These are phyloP conservation scores for Amiota mariae DNA, from an alignment of 2,888 invertebrate genomes.

Conservation along the genomic window DNA sequence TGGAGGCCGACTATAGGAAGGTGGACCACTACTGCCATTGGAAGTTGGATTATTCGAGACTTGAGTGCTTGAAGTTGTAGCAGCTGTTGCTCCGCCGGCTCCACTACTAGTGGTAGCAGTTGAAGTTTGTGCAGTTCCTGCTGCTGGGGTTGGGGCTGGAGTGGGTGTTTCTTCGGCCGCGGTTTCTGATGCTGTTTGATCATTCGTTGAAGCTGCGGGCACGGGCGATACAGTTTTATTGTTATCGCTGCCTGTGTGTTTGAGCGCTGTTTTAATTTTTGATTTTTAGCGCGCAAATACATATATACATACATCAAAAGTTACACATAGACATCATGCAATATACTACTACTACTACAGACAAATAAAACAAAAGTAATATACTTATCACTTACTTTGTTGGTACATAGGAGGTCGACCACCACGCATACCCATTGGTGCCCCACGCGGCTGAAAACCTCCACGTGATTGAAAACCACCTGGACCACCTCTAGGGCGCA, in stretches of 20 bases:
- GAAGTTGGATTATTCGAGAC: constrained; percentile 46
- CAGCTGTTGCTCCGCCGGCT: constrained; percentile 44
- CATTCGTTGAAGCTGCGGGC: constrained; percentile 56
- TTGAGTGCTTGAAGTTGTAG: constrained; percentile 47
- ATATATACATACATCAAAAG: constrained; percentile 17
- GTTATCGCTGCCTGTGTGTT: constrained; percentile 71
- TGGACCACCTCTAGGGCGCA: constrained; percentile 68
- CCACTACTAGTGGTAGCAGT: constrained; percentile 35
- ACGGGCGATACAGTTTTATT: constrained; percentile 71
- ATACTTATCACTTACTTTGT: constrained; percentile 72
- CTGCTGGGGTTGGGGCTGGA: constrained; percentile 40
- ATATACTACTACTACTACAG: too few relatives aligned
- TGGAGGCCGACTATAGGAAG: constrained; percentile 57
- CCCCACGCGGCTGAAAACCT: constrained; percentile 66
- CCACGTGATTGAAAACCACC: constrained; percentile 69
- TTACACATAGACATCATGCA: not conserved
- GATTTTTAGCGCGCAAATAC: constrained; percentile 11
- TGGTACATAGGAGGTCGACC: constrained; percentile 70
- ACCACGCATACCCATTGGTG: constrained; percentile 71
- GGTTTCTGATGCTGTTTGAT: constrained; percentile 47
- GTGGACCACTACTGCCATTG: constrained; percentile 46
- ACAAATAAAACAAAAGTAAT: constrained; percentile 19
- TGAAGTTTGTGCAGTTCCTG: constrained; percentile 35
- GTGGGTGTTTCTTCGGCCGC: constrained; percentile 36
- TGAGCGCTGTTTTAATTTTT: constrained; percentile 56